Evolutionary conservation across 2,113 vertebrate species (phyloP).

Genomic region (Macquaria ambigua): DNA sequence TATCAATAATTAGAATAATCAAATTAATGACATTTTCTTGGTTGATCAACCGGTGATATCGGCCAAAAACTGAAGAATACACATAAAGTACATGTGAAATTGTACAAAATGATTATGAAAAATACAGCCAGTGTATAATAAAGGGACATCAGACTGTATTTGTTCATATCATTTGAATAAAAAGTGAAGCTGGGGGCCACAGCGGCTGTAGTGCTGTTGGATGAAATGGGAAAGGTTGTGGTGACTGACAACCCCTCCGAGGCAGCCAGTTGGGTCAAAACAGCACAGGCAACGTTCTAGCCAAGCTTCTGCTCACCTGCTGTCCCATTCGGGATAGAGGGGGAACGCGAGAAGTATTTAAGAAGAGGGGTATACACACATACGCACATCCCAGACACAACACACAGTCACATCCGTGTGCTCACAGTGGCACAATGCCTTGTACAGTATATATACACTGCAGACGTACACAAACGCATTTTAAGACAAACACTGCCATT

Average conservation of each 20-base stretch:
- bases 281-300: conserved; percentile 81
- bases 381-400: conserved; percentile 61
- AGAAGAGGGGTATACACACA: conserved; percentile 79
- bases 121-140: conserved; percentile 78
- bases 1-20: conserved; percentile 15
- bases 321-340: conserved; percentile 86
- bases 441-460: not conserved
- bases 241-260: conserved; percentile 82
- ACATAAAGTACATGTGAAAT: conserved; percentile 54
- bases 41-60: conserved; percentile 57
- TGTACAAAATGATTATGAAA: conserved; percentile 70
- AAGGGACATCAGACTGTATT: conserved; percentile 74
- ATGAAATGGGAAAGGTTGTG: conserved; percentile 82
- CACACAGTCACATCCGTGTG: conserved; percentile 34
- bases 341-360: conserved; percentile 84
- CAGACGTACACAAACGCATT: conserved; percentile 31
- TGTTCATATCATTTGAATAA: conserved; percentile 74
- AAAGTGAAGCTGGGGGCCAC: conserved; percentile 68
- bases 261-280: conserved; percentile 80
- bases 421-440: conserved; percentile 22
- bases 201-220: conserved; percentile 68
- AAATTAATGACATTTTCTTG: conserved; percentile 37
- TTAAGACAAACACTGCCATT: conserved; percentile 23
- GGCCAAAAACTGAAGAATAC: conserved; percentile 61
- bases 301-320: conserved; percentile 89